Conservation (phyloP, 2,113 vertebrate species). For the Lynx canadensis region DNA sequence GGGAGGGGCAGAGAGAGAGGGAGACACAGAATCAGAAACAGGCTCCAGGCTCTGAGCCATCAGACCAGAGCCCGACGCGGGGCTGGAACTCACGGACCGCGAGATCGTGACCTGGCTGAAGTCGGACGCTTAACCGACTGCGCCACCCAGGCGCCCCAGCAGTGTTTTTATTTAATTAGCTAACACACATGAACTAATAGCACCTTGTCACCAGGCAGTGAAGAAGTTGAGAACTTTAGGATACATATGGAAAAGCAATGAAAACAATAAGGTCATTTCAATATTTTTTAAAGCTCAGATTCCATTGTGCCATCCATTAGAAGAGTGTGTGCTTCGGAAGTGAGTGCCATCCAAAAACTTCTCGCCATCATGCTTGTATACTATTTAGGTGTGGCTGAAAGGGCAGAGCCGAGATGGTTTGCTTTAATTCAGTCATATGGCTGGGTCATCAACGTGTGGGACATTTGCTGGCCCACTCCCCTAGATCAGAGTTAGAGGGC, state of each 20-base stretch:
- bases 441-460: not conserved
- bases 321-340: not conserved
- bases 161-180: not conserved
- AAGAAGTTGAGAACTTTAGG: slow-evolving; percentile 29
- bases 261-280: not conserved
- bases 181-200: not conserved
- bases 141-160: no score
- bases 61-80: no score
- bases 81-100: no score
- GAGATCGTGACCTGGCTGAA: no score
- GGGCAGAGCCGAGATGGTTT: not conserved
- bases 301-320: not conserved
- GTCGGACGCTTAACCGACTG: no score
- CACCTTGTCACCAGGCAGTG: slow-evolving; percentile 1
- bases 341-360: not conserved
- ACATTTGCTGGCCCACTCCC: not conserved
- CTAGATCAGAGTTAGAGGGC: not conserved
- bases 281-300: not conserved
- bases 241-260: not conserved
- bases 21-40: no score
- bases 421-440: not conserved
- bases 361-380: not conserved
- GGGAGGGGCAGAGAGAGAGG: no score
- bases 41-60: no score
- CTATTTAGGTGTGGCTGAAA: not conserved